These are phyloP conservation scores for Tarsius wallacei DNA, from an alignment of 2,797 vertebrate species.

Conservation along the genomic window DNA sequence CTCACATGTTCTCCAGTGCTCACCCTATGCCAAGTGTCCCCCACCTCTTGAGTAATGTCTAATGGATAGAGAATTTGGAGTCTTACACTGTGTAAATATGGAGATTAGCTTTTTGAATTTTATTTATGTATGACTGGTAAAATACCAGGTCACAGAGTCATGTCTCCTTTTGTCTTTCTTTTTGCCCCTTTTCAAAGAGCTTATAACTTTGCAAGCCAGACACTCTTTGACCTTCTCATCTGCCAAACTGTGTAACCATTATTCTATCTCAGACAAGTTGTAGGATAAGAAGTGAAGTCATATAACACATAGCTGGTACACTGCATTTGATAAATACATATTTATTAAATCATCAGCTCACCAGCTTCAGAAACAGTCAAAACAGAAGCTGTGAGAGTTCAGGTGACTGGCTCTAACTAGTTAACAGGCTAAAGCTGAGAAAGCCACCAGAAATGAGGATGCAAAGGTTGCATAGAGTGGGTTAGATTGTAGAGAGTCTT, in stretches of 20 bases:
- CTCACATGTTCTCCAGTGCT: not conserved
- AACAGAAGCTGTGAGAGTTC: not conserved
- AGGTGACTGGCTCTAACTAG: not conserved
- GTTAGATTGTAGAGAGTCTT: not conserved
- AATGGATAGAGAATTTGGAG: not conserved
- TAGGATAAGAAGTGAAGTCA: not conserved
- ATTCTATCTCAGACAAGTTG: not conserved
- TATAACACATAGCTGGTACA: not conserved
- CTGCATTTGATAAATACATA: not conserved
- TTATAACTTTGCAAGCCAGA: not conserved
- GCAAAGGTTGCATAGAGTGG: not conserved
- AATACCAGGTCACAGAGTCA: not conserved
- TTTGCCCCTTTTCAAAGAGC: not conserved
- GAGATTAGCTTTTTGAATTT: not conserved
- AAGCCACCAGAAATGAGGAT: not conserved
- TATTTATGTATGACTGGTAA: not conserved
- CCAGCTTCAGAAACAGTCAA: not conserved
- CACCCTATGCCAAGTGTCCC: not conserved
- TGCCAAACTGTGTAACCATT: not conserved
- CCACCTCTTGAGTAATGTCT: not conserved
- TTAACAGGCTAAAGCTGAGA: not conserved
- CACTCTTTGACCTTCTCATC: not conserved
- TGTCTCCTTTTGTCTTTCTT: not conserved
- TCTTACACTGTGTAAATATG: not conserved
- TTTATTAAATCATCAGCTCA: not conserved